These are phyloP conservation scores for Thereva nobilitata DNA, from an alignment of 2,888 invertebrate species.

Conservation along the genomic window DNA sequence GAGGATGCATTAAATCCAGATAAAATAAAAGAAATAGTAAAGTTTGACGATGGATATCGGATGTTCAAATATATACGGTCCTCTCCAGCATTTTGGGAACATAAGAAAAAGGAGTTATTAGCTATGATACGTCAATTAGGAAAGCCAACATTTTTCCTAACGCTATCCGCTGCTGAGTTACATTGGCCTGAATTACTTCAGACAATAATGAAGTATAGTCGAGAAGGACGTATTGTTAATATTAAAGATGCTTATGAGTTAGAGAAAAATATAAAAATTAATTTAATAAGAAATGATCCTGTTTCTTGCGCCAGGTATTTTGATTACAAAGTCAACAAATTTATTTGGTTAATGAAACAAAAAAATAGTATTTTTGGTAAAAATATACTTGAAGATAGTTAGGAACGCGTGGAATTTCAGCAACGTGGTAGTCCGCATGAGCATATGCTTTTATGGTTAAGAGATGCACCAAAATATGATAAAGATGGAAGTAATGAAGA, in stretches of 20 bases:
- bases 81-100: conserved; percentile 45
- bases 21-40: conserved; percentile 40
- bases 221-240: background rate
- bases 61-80: conserved; percentile 41
- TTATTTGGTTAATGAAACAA: conserved; percentile 13
- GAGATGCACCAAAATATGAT: conserved; percentile 31
- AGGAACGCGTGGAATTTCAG: conserved; percentile 45
- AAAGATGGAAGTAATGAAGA: background rate
- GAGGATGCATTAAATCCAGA: conserved; percentile 40
- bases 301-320: conserved; percentile 11
- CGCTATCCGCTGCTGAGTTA: conserved; percentile 30
- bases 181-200: conserved; percentile 39
- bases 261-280: conserved; percentile 1
- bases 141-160: conserved; percentile 19
- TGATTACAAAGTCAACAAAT: background rate
- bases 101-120: conserved; percentile 40
- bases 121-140: conserved; percentile 21
- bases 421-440: conserved; percentile 43
- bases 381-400: conserved; percentile 36
- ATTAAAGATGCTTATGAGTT: conserved; percentile 45
- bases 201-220: conserved; percentile 24
- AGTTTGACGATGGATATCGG: conserved; percentile 39
- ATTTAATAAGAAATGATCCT: conserved; percentile 10
- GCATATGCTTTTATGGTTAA: conserved; percentile 36
- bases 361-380: conserved; percentile 39